phyloP scores from a whole-genome alignment of 2,797 vertebrate genomes.

The Cyprinella venusta region DNA sequence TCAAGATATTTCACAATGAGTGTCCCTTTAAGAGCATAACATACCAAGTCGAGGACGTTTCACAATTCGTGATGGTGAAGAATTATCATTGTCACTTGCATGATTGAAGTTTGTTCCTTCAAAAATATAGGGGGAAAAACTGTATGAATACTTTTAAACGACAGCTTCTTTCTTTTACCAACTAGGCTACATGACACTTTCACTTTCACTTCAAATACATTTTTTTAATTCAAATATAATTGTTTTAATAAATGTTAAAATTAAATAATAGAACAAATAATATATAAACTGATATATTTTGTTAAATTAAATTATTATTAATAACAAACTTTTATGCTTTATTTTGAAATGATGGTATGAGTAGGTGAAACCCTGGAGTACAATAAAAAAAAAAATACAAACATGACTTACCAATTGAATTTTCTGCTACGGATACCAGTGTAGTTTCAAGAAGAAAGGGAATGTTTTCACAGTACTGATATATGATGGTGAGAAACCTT shows the following conservation, averaged over 20 bases:
- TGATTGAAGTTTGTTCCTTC: slow-evolving; percentile 47
- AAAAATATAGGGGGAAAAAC: slow-evolving; percentile 1
- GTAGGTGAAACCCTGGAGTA: background rate
- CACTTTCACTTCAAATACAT: slow-evolving; percentile 53
- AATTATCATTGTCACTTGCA: slow-evolving; percentile 9
- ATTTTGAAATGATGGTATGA: background rate
- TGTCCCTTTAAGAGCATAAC: slow-evolving; percentile 3
- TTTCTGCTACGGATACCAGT: slow-evolving; percentile 79
- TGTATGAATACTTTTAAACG: background rate
- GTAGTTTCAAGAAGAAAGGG: slow-evolving; percentile 82
- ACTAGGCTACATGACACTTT: slow-evolving; percentile 43
- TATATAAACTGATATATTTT: background rate
- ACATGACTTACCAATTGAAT: slow-evolving; percentile 50
- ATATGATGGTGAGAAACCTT: slow-evolving; percentile 77
- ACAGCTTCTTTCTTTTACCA: background rate
- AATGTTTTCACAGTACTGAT: slow-evolving; percentile 77
- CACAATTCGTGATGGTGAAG: background rate
- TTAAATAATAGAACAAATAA: background rate
- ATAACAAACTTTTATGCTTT: background rate
- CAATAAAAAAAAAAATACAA: background rate
- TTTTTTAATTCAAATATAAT: too few species aligned
- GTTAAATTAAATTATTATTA: background rate
- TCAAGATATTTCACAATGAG: background rate
- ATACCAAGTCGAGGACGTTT: slow-evolving; percentile 75
- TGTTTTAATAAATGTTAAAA: background rate